Percentiles rank a stretch among this genome's conserved stretches.
These are phyloP conservation scores for Polydrusus tereticollis DNA, from an alignment of 2,888 invertebrate genomes.

Conservation along the genomic window DNA sequence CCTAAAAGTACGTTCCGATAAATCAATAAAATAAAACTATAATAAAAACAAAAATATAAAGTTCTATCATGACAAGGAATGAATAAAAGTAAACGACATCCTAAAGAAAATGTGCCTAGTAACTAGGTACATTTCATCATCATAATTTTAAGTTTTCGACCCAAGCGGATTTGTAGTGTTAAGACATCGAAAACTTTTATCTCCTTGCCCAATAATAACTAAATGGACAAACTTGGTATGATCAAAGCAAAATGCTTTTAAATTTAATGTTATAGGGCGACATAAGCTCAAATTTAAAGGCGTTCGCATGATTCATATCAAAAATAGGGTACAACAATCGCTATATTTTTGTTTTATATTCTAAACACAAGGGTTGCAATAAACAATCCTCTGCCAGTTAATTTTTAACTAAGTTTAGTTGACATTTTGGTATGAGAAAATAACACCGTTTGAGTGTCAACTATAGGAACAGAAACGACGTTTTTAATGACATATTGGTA, in stretches of 20 bases:
- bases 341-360: neutral
- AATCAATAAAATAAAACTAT: slow-evolving; percentile 52
- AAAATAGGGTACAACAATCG: neutral
- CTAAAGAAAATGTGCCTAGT: neutral
- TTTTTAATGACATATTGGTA: too few species aligned
- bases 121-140: neutral
- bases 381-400: too few species aligned
- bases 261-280: slow-evolving; percentile 24
- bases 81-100: neutral
- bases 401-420: too few species aligned
- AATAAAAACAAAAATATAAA: slow-evolving; percentile 50
- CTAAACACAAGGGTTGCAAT: too few species aligned
- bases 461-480: too few species aligned
- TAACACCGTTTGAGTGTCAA: too few species aligned
- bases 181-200: neutral
- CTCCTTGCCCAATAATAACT: neutral
- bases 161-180: neutral
- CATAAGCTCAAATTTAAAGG: slow-evolving; percentile 19
- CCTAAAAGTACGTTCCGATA: slow-evolving; percentile 51
- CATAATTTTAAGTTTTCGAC: neutral
- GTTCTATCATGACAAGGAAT: neutral
- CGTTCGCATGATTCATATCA: slow-evolving; percentile 10
- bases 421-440: too few species aligned
- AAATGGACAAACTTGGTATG: slow-evolving; percentile 10
- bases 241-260: slow-evolving; percentile 14